Evolutionary conservation across 2,113 vertebrate species (phyloP).

Genomic region (Esox niger): DNA sequence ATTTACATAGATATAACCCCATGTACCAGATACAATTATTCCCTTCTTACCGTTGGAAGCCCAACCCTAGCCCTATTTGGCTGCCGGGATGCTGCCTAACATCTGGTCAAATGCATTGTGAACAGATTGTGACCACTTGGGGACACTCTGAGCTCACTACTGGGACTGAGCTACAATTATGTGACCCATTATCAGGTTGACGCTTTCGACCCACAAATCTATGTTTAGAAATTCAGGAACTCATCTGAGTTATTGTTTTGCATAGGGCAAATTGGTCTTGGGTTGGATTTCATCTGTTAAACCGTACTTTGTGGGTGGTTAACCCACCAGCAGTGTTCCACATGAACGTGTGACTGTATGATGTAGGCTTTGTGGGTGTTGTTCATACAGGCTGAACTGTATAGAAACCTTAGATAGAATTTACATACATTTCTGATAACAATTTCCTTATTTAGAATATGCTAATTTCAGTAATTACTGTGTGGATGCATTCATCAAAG

Average conservation of each 20-base stretch:
- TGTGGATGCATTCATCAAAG: slow-evolving; percentile 19
- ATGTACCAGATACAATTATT: too few relatives aligned
- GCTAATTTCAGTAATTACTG: neutral
- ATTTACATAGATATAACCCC: too few relatives aligned
- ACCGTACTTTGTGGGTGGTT: neutral
- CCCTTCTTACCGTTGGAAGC: too few relatives aligned
- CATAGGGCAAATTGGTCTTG: neutral
- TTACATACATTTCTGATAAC: neutral
- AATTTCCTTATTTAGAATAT: slow-evolving; percentile 18
- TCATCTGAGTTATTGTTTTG: neutral
- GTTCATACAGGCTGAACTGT: neutral
- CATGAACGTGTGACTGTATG: neutral
- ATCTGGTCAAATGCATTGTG: too few relatives aligned
- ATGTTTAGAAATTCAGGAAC: neutral
- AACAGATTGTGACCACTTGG: slow-evolving; percentile 34
- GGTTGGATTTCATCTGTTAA: too few relatives aligned
- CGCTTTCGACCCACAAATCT: neutral
- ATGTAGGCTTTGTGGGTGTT: neutral
- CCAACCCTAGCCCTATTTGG: too few relatives aligned
- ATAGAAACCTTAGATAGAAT: neutral
- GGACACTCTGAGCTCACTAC: slow-evolving; percentile 42
- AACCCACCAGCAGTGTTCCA: neutral
- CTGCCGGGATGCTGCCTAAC: too few relatives aligned
- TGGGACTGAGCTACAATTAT: neutral
- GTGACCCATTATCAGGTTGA: neutral